Evolutionary conservation across 2,888 invertebrate species (phyloP), one percentile per base, ranked within the genome.

Genomic region (Diabrotica balteata): DNA sequence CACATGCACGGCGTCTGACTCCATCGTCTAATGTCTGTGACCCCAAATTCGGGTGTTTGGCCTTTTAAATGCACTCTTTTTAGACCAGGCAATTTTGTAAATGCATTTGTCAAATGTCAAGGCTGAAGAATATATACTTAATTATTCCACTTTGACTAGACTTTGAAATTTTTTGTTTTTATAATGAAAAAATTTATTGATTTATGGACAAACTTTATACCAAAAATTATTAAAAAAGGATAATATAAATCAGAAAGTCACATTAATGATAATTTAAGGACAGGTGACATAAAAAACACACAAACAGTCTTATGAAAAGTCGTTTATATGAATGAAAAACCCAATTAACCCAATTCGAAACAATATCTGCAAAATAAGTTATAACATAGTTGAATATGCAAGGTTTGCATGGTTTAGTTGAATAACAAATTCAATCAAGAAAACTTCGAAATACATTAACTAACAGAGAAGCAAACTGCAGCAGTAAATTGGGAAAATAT

Each of bases 11-110:
- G 79, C 77, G 81, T 81, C 82, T 82, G 82, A 64, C 64, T 64
- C 64, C 81, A 80, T 75, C 80, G 79, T 80, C 81, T 81, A 82
- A 82, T 82, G 82, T 82, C 82, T 82, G 79, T 82, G 82, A 82
- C 82, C 82, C 81, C 81, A 80, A 82, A 82, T 82, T 82, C 81
- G 81, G 82, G 82, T 81, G 78, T 80, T 81, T 81, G 78, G 78
- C 78, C 79, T 78, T 78, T 78, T 75, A 74, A 78, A 78, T 75
- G 74, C 72, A 72, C 68, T 11, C 45, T 47, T 57, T 57, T 57
- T 57, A 57, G 55, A 57, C 55, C 55, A 57, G 55, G 55, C 55
- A 57, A 57, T 57, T 57, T 7, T 8, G 45, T 17, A 10, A 45
- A 44, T 57, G 10, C 44, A 57, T 11, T 57, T n/a, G 7, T 32